Conservation (phyloP, 2,797 vertebrate species). For the Poeciliopsis turneri region DNA sequence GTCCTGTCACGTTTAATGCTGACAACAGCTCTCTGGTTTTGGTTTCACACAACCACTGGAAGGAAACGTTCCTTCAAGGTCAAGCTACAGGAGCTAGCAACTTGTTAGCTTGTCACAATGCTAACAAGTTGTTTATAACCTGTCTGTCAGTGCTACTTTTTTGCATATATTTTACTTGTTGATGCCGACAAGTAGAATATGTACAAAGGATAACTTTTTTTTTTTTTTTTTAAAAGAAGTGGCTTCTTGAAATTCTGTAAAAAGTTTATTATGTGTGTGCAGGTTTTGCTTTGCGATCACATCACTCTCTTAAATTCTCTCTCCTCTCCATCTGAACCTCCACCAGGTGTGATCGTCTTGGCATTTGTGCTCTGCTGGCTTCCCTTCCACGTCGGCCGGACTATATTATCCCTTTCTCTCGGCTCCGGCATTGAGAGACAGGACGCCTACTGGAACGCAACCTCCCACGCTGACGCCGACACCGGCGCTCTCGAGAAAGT, state of each 20-base stretch:
- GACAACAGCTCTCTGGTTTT: not conserved
- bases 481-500: not conserved
- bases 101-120: not conserved
- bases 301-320: not conserved
- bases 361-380: conserved; percentile 86
- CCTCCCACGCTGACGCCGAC: not conserved
- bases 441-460: conserved; percentile 28
- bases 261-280: not conserved
- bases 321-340: not conserved
- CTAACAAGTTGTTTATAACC: not conserved
- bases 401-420: conserved; percentile 76
- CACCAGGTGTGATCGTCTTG: conserved; percentile 82
- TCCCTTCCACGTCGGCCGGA: conserved; percentile 84
- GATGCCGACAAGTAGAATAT: not conserved
- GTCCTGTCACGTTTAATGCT: not conserved
- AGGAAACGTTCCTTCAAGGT: not conserved
- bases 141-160: not conserved
- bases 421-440: conserved; percentile 30
- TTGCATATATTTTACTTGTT: not conserved
- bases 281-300: not conserved
- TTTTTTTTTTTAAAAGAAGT: not conserved
- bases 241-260: not conserved
- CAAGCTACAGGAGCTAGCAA: too few relatives aligned
- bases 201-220: not conserved
- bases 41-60: not conserved